Conservation (phyloP, 2,113 vertebrate genomes). For the Mixornis gularis region DNA sequence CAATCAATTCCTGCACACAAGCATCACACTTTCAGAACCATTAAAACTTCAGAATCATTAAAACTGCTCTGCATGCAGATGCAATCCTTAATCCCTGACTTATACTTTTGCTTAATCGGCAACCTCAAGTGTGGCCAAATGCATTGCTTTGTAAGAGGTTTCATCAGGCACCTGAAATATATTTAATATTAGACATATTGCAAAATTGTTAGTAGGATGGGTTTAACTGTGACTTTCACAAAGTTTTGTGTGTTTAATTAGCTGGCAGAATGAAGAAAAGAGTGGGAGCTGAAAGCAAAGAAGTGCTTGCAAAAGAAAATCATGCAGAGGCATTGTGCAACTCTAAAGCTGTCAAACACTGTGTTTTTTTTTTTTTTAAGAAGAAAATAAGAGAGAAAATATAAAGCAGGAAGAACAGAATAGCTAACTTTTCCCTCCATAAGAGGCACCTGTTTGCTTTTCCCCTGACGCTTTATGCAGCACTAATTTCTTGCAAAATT, state of each 20-base stretch:
- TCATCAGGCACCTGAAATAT: background rate
- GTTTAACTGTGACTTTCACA: conserved; percentile 15
- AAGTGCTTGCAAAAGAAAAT: conserved; percentile 1
- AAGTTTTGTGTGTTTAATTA: conserved; percentile 52
- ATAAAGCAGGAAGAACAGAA: background rate
- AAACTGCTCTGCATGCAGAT: background rate
- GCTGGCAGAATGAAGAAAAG: background rate
- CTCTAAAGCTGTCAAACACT: background rate
- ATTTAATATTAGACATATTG: background rate
- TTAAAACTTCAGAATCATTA: background rate
- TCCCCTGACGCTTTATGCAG: background rate
- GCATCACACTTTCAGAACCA: background rate
- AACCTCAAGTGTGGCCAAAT: background rate
- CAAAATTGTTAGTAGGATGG: conserved; percentile 6
- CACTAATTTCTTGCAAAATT: background rate
- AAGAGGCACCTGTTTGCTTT: background rate
- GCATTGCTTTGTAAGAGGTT: background rate
- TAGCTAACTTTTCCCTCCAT: background rate
- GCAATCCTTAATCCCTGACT: background rate
- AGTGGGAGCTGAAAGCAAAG: background rate
- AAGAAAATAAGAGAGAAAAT: background rate
- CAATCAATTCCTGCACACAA: background rate
- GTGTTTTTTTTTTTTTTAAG: too few relatives aligned
- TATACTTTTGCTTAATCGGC: background rate
- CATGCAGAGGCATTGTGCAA: background rate